A percentile compares a stretch with the other conserved stretches of the same genome.
Evolutionary conservation across 1,140 invertebrate genomes (phyloP).

Genomic region (Aphaenogaster floridana): DNA sequence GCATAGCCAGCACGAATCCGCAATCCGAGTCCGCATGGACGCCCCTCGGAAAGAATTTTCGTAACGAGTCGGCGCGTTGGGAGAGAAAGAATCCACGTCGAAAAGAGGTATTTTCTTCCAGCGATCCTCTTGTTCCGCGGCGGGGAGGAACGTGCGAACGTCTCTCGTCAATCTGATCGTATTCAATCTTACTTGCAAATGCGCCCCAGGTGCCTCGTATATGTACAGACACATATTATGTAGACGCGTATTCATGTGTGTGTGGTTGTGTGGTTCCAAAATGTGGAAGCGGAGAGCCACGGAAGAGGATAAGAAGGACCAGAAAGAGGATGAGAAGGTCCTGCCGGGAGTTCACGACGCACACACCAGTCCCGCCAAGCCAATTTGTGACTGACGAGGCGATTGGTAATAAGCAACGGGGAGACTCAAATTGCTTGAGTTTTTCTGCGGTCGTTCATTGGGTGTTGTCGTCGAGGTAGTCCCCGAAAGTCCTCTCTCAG

Average conservation of each 20-base stretch:
- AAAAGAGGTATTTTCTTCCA: constrained; percentile 37
- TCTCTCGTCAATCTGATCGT: constrained; percentile 78
- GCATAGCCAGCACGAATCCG: neutral
- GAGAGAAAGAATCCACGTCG: constrained; percentile 29
- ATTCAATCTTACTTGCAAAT: constrained; percentile 84
- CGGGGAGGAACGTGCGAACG: constrained; percentile 71
- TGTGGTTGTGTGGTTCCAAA: neutral
- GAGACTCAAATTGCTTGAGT: constrained; percentile 84
- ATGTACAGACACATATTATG: constrained; percentile 34
- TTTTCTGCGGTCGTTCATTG: constrained; percentile 85
- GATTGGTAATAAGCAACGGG: constrained; percentile 85
- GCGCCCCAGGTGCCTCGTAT: constrained; percentile 35
- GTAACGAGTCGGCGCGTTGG: constrained; percentile 37
- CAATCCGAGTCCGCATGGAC: neutral
- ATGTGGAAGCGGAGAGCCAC: constrained; percentile 26
- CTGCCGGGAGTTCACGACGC: constrained; percentile 52
- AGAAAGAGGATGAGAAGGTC: constrained; percentile 26
- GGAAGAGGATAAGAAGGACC: constrained; percentile 26
- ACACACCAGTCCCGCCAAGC: constrained; percentile 78
- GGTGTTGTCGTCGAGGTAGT: constrained; percentile 81
- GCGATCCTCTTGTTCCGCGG: neutral
- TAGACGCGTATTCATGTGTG: constrained; percentile 51
- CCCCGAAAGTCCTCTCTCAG: constrained; percentile 67
- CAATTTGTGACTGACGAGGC: constrained; percentile 86
- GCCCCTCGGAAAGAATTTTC: constrained; percentile 37